phyloP scores from a whole-genome alignment of 2,888 invertebrate species.

The Calephelis perditalis region DNA sequence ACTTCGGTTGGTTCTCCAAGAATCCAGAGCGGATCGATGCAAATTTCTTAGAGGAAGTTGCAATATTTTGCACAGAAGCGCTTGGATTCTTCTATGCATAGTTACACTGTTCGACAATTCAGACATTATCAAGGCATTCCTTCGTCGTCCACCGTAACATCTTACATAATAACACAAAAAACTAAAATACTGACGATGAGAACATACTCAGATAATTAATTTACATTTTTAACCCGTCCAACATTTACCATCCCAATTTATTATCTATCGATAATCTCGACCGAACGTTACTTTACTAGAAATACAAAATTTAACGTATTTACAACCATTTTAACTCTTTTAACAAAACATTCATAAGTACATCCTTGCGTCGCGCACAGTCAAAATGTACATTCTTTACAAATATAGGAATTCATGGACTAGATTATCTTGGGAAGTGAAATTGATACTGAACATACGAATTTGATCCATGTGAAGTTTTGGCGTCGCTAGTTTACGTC shows the following conservation, averaged over 20 bases:
- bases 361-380: conserved; percentile 66
- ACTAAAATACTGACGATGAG: conserved; percentile 45
- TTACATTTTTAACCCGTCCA: conserved; percentile 47
- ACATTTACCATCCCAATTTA: conserved; percentile 46
- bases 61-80: conserved; percentile 63
- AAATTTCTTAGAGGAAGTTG: conserved; percentile 75
- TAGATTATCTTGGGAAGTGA: conserved; percentile 64
- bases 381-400: conserved; percentile 71
- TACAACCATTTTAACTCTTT: conserved; percentile 72
- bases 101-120: conserved; percentile 20
- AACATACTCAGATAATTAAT: conserved; percentile 49
- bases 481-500: conserved; percentile 37
- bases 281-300: conserved; percentile 74
- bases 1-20: conserved; percentile 40
- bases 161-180: conserved; percentile 28
- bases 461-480: conserved; percentile 35
- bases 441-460: conserved; percentile 43
- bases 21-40: conserved; percentile 69
- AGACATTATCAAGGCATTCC: conserved; percentile 39
- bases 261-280: conserved; percentile 61
- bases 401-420: conserved; percentile 58
- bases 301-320: conserved; percentile 79
- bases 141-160: conserved; percentile 29
- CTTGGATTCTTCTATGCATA: conserved; percentile 52
- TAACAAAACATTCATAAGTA: conserved; percentile 74